phyloP scores from a whole-genome alignment of 2,113 vertebrate species.

The Amia ocellicauda region DNA sequence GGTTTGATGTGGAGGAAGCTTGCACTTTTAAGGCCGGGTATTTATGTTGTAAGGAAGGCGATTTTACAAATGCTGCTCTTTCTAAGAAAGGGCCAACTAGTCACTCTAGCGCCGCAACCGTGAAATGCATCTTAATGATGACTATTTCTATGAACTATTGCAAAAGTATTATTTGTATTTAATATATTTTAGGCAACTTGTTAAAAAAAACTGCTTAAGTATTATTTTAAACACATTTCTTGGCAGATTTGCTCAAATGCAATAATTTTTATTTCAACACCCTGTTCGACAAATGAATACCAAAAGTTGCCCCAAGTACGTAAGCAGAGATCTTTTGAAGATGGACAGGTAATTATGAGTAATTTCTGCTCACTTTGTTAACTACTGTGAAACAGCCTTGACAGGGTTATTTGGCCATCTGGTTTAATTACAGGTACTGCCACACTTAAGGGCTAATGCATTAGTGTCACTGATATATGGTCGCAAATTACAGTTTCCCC shows the following conservation, averaged over 20 bases:
- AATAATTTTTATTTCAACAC: slow-evolving; percentile 42
- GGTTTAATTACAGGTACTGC: slow-evolving; percentile 64
- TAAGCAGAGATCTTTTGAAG: slow-evolving; percentile 38
- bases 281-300: slow-evolving; percentile 35
- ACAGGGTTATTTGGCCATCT: slow-evolving; percentile 63
- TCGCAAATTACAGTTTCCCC: slow-evolving; percentile 58
- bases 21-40: background rate
- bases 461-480: slow-evolving; percentile 46
- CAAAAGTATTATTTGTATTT: no score
- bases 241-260: no score
- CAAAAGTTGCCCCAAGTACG: slow-evolving; percentile 22
- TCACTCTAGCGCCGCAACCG: no score
- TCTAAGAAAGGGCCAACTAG: background rate
- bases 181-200: no score
- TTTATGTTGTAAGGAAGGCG: background rate
- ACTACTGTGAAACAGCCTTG: slow-evolving; percentile 31
- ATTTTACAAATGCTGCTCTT: background rate
- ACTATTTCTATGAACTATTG: no score
- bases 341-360: slow-evolving; percentile 47
- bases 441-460: slow-evolving; percentile 46
- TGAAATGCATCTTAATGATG: no score
- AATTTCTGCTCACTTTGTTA: slow-evolving; percentile 46
- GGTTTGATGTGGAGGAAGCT: slow-evolving; percentile 25
- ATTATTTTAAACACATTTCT: no score
- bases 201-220: no score